A percentile compares a stretch with the other conserved stretches of the same genome.
These are phyloP conservation scores for Omphaloscelis lunosa DNA, from an alignment of 2,888 invertebrate genomes.

Conservation along the genomic window DNA sequence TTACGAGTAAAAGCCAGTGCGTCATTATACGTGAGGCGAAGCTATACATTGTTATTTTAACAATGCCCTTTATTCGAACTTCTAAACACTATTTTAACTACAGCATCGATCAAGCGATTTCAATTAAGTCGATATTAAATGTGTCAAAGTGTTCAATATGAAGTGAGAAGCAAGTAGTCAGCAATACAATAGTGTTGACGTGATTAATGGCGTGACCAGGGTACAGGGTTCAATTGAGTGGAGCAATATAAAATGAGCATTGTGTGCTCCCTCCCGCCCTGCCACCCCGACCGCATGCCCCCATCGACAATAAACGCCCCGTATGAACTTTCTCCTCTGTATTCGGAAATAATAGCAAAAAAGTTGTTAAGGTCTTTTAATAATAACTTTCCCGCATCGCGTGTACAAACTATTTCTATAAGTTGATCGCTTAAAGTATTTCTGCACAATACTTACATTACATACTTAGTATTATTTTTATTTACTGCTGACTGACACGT, in stretches of 20 bases:
- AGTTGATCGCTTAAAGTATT: constrained; percentile 48
- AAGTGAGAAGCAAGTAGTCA: constrained; percentile 68
- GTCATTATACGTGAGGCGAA: neutral
- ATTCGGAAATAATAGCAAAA: constrained; percentile 79
- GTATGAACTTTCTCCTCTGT: constrained; percentile 75
- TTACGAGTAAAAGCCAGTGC: neutral
- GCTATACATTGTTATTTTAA: constrained; percentile 11
- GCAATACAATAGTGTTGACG: constrained; percentile 74
- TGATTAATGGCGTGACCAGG: constrained; percentile 78
- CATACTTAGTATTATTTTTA: constrained; percentile 13
- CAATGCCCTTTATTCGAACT: constrained; percentile 21
- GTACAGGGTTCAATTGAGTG: constrained; percentile 75
- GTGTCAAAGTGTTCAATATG: constrained; percentile 68
- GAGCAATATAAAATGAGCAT: constrained; percentile 73
- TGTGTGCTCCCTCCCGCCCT: constrained; percentile 40
- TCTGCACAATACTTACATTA: constrained; percentile 32
- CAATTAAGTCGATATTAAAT: constrained; percentile 54
- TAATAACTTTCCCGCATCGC: constrained; percentile 78
- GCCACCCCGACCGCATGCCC: constrained; percentile 47
- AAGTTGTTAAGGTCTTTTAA: constrained; percentile 79
- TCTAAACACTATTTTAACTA: neutral
- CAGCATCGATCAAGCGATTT: constrained; percentile 43
- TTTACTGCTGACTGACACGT: constrained; percentile 27
- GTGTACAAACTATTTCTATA: constrained; percentile 67
- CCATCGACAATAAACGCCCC: constrained; percentile 71